Evolutionary conservation across 2,888 invertebrate species (phyloP).

Genomic region (Acrobasis consociella): DNA sequence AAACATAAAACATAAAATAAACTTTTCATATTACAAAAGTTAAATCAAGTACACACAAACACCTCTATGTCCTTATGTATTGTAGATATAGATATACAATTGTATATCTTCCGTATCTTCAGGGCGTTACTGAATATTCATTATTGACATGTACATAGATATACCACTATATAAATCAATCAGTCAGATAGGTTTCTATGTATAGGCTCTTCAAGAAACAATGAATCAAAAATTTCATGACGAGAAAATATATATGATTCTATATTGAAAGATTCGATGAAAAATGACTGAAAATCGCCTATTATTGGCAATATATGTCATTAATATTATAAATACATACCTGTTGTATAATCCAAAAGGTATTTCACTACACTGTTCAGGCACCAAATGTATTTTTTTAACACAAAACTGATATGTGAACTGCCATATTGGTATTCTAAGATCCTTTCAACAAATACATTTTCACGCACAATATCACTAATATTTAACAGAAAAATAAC

Average conservation of each 20-base stretch:
- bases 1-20: too few species aligned
- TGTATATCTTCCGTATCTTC: too few species aligned
- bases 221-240: too few species aligned
- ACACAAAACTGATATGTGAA: background rate
- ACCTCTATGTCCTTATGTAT: too few species aligned
- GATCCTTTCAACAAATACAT: conserved; percentile 1
- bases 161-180: too few species aligned
- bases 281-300: background rate
- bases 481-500: background rate
- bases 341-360: conserved; percentile 12
- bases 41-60: too few species aligned
- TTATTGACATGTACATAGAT: too few species aligned
- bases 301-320: background rate
- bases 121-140: too few species aligned
- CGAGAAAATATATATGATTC: background rate
- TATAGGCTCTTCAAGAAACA: too few species aligned
- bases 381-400: background rate
- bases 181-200: too few species aligned
- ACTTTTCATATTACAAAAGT: too few species aligned
- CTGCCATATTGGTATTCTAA: conserved; percentile 10
- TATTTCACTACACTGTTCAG: conserved; percentile 7
- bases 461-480: conserved; percentile 1
- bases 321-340: conserved; percentile 7
- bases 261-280: background rate
- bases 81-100: too few species aligned